These are phyloP conservation scores for Drosophila nannoptera DNA, from an alignment of 1,140 invertebrate genomes.

Conservation along the genomic window DNA sequence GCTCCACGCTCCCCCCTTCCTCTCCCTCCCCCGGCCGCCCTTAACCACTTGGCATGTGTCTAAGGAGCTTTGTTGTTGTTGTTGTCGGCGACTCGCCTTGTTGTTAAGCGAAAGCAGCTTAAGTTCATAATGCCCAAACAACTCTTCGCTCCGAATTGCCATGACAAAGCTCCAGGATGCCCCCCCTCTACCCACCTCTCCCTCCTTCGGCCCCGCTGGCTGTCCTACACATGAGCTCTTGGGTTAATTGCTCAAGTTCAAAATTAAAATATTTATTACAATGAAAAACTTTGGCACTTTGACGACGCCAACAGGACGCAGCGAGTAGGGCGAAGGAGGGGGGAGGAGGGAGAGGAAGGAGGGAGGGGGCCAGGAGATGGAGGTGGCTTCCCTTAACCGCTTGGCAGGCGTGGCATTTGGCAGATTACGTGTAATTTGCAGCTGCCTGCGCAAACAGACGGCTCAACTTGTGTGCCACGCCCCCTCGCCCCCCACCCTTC, in stretches of 20 bases:
- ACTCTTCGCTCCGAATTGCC: conserved; percentile 43
- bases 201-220: not conserved
- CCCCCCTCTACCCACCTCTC: not conserved
- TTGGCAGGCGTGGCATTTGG: conserved; percentile 36
- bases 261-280: conserved; percentile 78
- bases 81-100: conserved; percentile 37
- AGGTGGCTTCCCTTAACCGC: not conserved
- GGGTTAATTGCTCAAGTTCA: conserved; percentile 77
- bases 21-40: conserved; percentile 38
- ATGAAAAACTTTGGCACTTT: conserved; percentile 76
- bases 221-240: conserved; percentile 64
- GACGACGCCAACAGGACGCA: conserved; percentile 65
- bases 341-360: not conserved
- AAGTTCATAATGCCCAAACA: conserved; percentile 69
- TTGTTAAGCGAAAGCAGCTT: conserved; percentile 44
- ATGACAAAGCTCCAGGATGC: conserved; percentile 38
- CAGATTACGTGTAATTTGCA: conserved; percentile 53
- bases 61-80: conserved; percentile 63
- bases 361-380: not conserved
- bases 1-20: too few relatives aligned
- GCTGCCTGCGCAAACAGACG: not conserved
- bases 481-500: not conserved
- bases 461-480: conserved; percentile 22
- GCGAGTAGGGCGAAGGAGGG: not conserved
- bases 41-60: conserved; percentile 73